phyloP scores from a whole-genome alignment of 2,113 vertebrate genomes.

The Osmerus mordax region DNA sequence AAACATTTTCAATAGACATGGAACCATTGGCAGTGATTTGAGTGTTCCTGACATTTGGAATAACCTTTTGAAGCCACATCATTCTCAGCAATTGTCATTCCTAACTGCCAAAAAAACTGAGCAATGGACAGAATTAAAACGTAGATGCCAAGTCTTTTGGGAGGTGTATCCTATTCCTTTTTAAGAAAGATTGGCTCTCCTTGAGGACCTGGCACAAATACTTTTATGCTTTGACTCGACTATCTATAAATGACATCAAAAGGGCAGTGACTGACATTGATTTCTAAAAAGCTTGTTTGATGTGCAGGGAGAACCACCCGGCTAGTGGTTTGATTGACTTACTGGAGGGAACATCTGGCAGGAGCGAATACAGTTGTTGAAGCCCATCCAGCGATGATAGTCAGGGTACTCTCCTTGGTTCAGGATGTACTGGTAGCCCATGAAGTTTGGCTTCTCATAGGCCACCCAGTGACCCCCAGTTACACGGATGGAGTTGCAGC shows the following conservation, averaged over 20 bases:
- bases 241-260: conserved; percentile 70
- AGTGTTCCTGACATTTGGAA: not conserved
- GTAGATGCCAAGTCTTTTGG: conserved; percentile 57
- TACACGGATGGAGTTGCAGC: conserved; percentile 42
- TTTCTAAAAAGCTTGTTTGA: conserved; percentile 62
- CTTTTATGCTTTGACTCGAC: conserved; percentile 58
- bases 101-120: conserved; percentile 55
- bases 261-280: conserved; percentile 60
- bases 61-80: not conserved
- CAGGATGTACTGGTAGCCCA: conserved; percentile 38
- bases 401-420: conserved; percentile 44
- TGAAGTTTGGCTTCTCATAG: conserved; percentile 29
- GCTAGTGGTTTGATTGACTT: conserved; percentile 65
- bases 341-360: conserved; percentile 67
- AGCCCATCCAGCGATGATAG: conserved; percentile 68
- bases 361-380: conserved; percentile 71
- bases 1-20: conserved; percentile 8
- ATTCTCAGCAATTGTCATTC: not conserved
- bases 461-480: conserved; percentile 43
- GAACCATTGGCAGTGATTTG: not conserved
- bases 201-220: conserved; percentile 59
- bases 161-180: conserved; percentile 58
- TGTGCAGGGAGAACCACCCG: conserved; percentile 49
- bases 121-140: conserved; percentile 64
- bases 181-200: conserved; percentile 61